Evolutionary conservation across 2,113 vertebrate species (phyloP), one percentile per base, ranked within the genome.

Genomic region (Carettochelys insculpta): DNA sequence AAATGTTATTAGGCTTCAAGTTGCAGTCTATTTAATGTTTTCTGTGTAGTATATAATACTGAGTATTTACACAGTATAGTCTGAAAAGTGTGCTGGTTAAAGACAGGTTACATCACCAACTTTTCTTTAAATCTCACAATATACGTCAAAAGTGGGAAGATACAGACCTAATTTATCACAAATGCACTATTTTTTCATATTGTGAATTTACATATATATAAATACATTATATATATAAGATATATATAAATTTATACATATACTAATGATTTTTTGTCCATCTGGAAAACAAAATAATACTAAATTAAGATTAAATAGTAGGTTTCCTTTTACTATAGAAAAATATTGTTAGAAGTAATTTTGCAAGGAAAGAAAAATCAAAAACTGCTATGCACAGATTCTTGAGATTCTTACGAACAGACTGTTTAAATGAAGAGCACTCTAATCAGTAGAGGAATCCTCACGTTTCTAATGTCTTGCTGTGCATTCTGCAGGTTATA

Each of bases 401-500:
- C 97, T 97, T 96, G 89, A 97, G 97, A 98, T 98, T 97, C 97
- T 98, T 97, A 91, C 68, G 95, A 98, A 97, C 97, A 98, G 97
- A 95, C 97, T 98, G 97, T 97, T 97, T 96, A 98, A 98, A 98
- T 98, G 98, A 98, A 98, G 98, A 98, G 98, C 97, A 98, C 97
- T 98, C 97, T 98, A 98, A 98, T 98, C 98, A 98, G 98, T 97
- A 97, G 97, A 98, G 98, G 98, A 98, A 98, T 98, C 96, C 98
- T 98, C 98, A 97, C 97, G 56, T 97, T 98, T 96, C 98, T 97
- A 98, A 97, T 98, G 98, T 98, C 98, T 98, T 97, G 97, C 98
- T 98, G 97, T 98, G 98, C 97, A 97, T 98, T 98, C 97, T 98
- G 97, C 97, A 98, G 98, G 98, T 98, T 98, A 98, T 97, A 98